These are phyloP conservation scores for Pristionchus mayeri DNA, from an alignment of 2,888 invertebrate species.

Conservation along the genomic window DNA sequence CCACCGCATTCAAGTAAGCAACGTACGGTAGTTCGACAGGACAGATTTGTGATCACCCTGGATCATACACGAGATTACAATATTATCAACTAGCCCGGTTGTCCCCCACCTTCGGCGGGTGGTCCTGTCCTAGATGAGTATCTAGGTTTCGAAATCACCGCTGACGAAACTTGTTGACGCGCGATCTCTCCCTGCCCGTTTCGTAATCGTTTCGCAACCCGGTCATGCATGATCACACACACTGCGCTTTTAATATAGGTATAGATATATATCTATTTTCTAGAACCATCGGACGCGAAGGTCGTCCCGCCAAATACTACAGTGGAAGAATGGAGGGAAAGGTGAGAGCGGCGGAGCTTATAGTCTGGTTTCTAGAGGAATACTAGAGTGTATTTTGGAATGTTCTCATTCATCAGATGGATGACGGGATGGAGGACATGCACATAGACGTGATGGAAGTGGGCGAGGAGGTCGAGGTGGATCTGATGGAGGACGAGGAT, in stretches of 20 bases:
- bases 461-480: constrained; percentile 49
- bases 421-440: constrained; percentile 42
- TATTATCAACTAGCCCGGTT: too few species aligned
- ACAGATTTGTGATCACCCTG: too few species aligned
- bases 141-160: too few species aligned
- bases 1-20: constrained; percentile 43
- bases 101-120: too few species aligned
- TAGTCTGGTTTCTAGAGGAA: not conserved
- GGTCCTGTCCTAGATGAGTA: too few species aligned
- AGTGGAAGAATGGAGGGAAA: not conserved
- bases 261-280: too few species aligned
- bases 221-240: too few species aligned
- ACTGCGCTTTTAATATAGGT: too few species aligned
- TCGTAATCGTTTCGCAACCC: too few species aligned
- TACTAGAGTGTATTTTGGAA: not conserved
- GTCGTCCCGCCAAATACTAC: constrained; percentile 9
- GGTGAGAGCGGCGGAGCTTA: constrained; percentile 2
- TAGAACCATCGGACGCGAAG: not conserved
- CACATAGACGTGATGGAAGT: constrained; percentile 48
- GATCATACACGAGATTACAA: too few species aligned
- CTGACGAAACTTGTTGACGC: too few species aligned
- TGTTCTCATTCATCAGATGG: constrained; percentile 13
- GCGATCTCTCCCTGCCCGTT: too few species aligned
- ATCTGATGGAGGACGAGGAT: constrained; percentile 45
- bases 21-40: constrained; percentile 43